phyloP scores from a whole-genome alignment of 2,113 vertebrate species.

The Hemibagrus wyckioides region DNA sequence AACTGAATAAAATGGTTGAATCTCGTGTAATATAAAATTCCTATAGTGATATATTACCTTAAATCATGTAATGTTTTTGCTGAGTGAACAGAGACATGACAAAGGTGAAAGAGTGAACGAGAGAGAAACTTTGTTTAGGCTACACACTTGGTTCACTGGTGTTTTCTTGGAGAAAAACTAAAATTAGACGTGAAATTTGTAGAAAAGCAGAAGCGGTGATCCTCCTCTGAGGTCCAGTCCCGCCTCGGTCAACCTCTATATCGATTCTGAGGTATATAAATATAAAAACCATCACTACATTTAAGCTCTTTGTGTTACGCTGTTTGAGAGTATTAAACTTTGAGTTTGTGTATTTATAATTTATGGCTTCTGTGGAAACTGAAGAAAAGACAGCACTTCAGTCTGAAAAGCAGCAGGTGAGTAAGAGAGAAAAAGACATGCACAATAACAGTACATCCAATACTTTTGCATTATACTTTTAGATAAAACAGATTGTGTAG shows the following conservation, averaged over 20 bases:
- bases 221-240: background rate
- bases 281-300: background rate
- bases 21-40: background rate
- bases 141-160: constrained; percentile 11
- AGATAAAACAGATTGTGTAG: background rate
- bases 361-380: background rate
- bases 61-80: background rate
- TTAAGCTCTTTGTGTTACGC: background rate
- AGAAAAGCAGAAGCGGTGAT: background rate
- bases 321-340: background rate
- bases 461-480: background rate
- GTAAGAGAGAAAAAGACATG: background rate
- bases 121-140: constrained; percentile 8
- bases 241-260: background rate
- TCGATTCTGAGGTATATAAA: background rate
- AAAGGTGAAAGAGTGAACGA: background rate
- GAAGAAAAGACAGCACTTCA: background rate
- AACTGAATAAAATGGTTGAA: background rate
- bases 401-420: constrained; percentile 1
- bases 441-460: background rate
- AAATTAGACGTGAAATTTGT: constrained; percentile 6
- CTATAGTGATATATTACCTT: background rate
- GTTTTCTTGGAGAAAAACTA: constrained; percentile 21
- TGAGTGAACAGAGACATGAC: background rate
- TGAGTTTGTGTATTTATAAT: background rate